Conservation (phyloP, 2,797 vertebrate genomes). For the Coregonus suidteri region DNA sequence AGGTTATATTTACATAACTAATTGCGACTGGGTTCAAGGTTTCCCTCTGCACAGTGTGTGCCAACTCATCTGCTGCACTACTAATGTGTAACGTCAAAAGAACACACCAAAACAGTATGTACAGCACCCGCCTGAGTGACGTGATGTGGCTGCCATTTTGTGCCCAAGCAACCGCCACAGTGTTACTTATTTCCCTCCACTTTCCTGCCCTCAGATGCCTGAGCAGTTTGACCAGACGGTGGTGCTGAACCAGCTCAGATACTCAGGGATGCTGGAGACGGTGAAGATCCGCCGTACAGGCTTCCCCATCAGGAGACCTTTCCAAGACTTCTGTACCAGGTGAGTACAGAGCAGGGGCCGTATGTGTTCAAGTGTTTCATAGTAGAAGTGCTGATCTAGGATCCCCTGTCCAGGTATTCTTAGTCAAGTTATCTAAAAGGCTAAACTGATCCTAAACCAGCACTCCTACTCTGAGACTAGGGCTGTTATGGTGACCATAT, state of each 20-base stretch:
- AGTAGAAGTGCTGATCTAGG: not conserved
- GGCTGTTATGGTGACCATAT: too few relatives aligned
- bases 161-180: not conserved
- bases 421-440: too few relatives aligned
- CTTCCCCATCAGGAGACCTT: slow-evolving; percentile 87
- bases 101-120: not conserved
- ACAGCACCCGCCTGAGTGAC: not conserved
- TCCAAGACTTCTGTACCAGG: slow-evolving; percentile 92
- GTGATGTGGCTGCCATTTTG: not conserved
- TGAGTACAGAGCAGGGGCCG: slow-evolving; percentile 39
- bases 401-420: not conserved
- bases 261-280: slow-evolving; percentile 96
- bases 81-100: too few relatives aligned
- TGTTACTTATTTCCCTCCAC: not conserved
- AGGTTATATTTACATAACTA: not conserved
- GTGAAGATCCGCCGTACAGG: slow-evolving; percentile 92
- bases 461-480: too few relatives aligned
- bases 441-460: too few relatives aligned
- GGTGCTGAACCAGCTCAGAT: slow-evolving; percentile 94
- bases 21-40: not conserved
- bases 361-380: not conserved
- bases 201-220: slow-evolving; percentile 80
- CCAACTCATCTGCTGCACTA: not conserved
- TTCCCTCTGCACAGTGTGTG: not conserved
- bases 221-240: slow-evolving; percentile 93